Evolutionary conservation across 2,888 invertebrate genomes (phyloP), one percentile per base, ranked within the genome.

Genomic region (Metacarcinus magister): DNA sequence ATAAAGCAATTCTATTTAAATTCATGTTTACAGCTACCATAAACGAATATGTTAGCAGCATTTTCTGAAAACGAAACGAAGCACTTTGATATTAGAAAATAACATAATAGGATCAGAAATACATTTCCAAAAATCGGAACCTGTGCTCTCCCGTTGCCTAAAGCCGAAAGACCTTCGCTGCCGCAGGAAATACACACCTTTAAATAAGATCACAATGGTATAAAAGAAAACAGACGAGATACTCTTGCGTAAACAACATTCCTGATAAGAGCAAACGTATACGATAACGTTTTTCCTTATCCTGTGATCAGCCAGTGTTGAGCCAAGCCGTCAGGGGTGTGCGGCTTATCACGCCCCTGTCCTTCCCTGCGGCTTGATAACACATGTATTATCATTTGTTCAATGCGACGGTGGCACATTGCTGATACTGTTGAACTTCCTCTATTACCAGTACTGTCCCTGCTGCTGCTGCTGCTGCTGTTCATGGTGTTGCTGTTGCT

Each of bases 261-360:
- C n/a, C n/a, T 28, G 28, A 75, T 8, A 75, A n/a, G n/a, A 7
- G 75, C n/a, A 75, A 75, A 75, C 23, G n/a, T 23, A n/a, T n/a
- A 23, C n/a, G n/a, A n/a, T 75, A 75, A 75, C 75, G 75, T 75
- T n/a, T 54, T 75, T 28, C 75, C 75, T 75, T 75, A 75, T 75
- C 75, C n/a, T 23, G 7, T 5, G 75, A 75, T 75, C 28, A 75
- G n/a, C n/a, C 75, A 7, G 7, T 28, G 75, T n/a, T n/a, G 75
- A n/a, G 75, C n/a, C 75, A 75, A 28, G 4, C 75, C 75, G 75
- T 0, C n/a, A 0, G 28, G n/a, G n/a, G 75, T 75, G 75, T 75
- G 75, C 75, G 75, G 75, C 75, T 75, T 75, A 75, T 75, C 75
- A 28, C n/a, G 75, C 23, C 7, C 67, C 67, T 23, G 75, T 75